A percentile compares a stretch with the other conserved stretches of the same genome.
Conservation (phyloP, 2,113 vertebrate genomes). For the Hippoglossus stenolepis region DNA sequence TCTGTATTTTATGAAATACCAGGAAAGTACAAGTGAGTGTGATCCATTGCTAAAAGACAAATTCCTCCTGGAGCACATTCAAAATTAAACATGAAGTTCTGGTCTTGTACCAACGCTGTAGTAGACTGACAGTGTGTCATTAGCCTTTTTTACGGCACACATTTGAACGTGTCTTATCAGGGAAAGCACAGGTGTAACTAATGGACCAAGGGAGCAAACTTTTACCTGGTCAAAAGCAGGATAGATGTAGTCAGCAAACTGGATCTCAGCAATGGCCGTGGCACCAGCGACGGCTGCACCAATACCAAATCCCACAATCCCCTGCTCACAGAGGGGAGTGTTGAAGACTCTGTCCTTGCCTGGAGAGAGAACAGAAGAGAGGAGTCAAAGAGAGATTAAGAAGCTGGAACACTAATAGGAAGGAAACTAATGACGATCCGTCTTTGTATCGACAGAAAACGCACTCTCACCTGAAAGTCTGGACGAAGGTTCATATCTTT, state of each 20-base stretch:
- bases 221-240: conserved; percentile 98
- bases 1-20: neutral
- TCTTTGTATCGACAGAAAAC: too few relatives aligned
- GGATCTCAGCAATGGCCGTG: conserved; percentile 97
- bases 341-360: conserved; percentile 98
- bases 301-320: conserved; percentile 98
- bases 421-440: too few relatives aligned
- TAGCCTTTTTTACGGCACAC: neutral
- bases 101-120: neutral
- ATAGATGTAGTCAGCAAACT: conserved; percentile 98
- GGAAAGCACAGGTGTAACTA: neutral
- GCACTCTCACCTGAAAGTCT: too few relatives aligned
- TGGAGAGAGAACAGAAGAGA: conserved; percentile 51
- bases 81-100: neutral
- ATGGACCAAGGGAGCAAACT: neutral
- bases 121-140: neutral
- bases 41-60: neutral
- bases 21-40: neutral
- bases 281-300: conserved; percentile 92
- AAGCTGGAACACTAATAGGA: neutral
- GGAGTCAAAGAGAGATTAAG: neutral
- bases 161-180: neutral
- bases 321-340: conserved; percentile 97
- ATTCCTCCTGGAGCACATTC: neutral
- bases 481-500: neutral